Percentiles rank a stretch among this genome's conserved stretches.
Conservation (phyloP, 2,113 vertebrate species). For the Myocastor coypus region DNA sequence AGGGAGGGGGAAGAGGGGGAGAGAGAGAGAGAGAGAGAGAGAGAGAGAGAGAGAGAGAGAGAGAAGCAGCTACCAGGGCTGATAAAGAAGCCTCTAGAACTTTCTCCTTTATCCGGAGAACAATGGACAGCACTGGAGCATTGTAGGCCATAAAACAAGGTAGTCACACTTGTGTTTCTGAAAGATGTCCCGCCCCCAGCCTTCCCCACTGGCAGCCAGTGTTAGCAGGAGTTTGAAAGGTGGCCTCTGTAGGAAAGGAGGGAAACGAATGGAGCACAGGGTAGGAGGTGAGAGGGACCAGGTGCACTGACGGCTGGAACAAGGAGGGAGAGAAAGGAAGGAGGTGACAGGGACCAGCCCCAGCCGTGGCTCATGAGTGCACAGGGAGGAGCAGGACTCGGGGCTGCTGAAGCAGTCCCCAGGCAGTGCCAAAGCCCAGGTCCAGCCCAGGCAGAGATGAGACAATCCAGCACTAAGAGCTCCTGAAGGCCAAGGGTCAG, state of each 20-base stretch:
- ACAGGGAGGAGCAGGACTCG: neutral
- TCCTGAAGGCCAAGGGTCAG: neutral
- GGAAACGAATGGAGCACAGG: neutral
- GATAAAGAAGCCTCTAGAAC: neutral
- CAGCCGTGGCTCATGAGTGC: neutral
- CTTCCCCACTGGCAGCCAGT: neutral
- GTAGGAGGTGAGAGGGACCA: neutral
- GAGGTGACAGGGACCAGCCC: no score
- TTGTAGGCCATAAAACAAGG: neutral
- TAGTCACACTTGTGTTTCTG: neutral
- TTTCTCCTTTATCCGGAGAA: neutral
- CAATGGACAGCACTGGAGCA: neutral
- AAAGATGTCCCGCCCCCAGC: neutral
- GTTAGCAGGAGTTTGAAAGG: neutral
- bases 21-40: neutral
- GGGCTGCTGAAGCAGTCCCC: accelerated
- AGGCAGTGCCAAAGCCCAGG: neutral
- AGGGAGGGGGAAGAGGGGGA: neutral
- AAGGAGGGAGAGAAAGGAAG: neutral
- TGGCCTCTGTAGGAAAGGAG: neutral
- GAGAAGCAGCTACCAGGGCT: neutral
- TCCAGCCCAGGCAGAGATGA: neutral
- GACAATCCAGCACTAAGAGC: accelerated
- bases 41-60: neutral
- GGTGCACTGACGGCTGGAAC: neutral